A percentile compares a stretch with the other conserved stretches of the same genome.
These are phyloP conservation scores for Xiphorhynchus erythropygius DNA, from an alignment of 2,797 vertebrate genomes.

Conservation along the genomic window DNA sequence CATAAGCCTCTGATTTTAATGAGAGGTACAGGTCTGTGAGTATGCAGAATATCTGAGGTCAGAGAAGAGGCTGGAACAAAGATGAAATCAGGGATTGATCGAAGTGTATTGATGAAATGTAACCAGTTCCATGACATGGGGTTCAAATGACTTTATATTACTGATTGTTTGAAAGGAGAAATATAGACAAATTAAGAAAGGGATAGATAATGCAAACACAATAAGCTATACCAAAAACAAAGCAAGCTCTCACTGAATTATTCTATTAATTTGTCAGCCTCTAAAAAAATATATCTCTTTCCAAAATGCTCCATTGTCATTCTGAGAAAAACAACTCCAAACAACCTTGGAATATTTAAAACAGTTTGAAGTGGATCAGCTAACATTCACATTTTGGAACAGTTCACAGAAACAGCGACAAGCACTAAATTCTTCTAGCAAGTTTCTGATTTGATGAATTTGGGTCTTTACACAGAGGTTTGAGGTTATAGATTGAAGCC, in stretches of 20 bases:
- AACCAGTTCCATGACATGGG: background rate
- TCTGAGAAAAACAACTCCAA: slow-evolving; percentile 10
- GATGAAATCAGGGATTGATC: background rate
- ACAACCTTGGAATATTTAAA: slow-evolving; percentile 19
- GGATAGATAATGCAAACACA: background rate
- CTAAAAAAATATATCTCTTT: slow-evolving; percentile 7
- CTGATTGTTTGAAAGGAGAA: background rate
- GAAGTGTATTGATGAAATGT: background rate
- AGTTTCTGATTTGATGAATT: background rate
- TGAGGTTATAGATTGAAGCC: background rate
- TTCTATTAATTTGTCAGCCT: background rate
- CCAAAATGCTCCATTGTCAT: background rate
- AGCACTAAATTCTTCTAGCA: background rate
- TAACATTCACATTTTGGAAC: slow-evolving; percentile 11
- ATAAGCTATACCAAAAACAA: background rate
- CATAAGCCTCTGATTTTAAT: background rate
- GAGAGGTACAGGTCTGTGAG: background rate
- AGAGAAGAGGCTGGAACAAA: background rate
- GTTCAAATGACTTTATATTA: background rate
- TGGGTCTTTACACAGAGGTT: background rate
- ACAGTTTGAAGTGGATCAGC: background rate
- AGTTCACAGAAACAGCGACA: slow-evolving; percentile 5
- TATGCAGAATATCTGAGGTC: background rate
- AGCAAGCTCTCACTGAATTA: background rate
- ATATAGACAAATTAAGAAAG: background rate